Evolutionary conservation across 2,797 vertebrate species (phyloP), one percentile per base, ranked within the genome.

Genomic region (Clarias laeviceps): DNA sequence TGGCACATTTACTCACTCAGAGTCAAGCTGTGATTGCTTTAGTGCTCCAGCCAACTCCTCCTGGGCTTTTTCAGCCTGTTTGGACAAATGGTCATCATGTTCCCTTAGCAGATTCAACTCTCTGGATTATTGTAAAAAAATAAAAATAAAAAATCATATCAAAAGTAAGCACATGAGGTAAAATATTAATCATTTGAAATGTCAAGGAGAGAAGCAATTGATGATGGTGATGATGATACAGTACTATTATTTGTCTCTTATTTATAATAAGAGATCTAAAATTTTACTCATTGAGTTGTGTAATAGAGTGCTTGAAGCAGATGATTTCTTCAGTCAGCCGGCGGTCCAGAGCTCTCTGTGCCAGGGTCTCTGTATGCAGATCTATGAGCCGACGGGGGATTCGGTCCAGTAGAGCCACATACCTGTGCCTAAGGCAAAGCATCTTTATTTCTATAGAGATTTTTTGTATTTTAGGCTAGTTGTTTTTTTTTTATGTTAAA

Each of bases 251-350:
- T 50, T 50, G 45, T 40, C 32, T 34, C 32, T 34, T 34, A 34
- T 34, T 32, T 82, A 37, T 40, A 15, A 40, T 34, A 64, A 37
- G 56, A 8, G 20, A 61, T 68, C 18, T 40, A 56, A 66, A 22
- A 32, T 34, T 50, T 88, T 88, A 97, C 96, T 79, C 91, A 88
- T 93, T 94, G 82, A 98, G 92, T 80, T 95, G 92, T 83, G 94
- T 91, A 78, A 97, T 92, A 78, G 94, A 94, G 65, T 90, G 93
- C 91, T 95, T 96, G 91, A 97, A 97, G 89, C 83, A 91, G 80
- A 94, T 89, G 72, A 98, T 92, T 86, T 98, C 96, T 87, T 97
- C 94, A 5, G 93, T 95, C 87, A 97, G 95, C n/a, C 93, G 94
- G 32, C 93, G 95, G 92, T 97, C 94, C 87, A 97, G 89, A 69